phyloP scores from a whole-genome alignment of 2,797 vertebrate genomes.

The Periparus ater region DNA sequence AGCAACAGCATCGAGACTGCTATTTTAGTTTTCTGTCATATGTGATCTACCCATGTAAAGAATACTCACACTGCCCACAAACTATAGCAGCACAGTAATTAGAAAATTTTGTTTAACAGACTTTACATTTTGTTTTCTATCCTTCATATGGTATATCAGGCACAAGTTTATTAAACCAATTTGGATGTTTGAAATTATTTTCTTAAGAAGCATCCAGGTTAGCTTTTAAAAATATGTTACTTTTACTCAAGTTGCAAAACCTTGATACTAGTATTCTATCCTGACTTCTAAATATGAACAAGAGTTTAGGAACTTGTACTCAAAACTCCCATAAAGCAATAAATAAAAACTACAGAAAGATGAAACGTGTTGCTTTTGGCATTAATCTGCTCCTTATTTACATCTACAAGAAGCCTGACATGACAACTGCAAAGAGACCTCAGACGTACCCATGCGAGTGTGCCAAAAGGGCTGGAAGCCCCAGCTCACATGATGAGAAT shows the following conservation, averaged over 20 bases:
- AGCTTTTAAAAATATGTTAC: neutral
- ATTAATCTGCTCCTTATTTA: conserved; percentile 30
- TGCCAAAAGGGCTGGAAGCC: conserved; percentile 80
- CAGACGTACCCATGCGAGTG: conserved; percentile 70
- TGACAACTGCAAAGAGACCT: conserved; percentile 50
- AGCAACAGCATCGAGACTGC: neutral
- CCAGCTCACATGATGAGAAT: conserved; percentile 82
- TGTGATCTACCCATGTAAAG: neutral
- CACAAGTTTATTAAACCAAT: neutral
- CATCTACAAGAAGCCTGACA: conserved; percentile 62
- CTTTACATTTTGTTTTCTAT: neutral
- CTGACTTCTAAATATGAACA: neutral
- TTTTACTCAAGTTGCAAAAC: neutral
- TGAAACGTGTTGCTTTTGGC: conserved; percentile 74
- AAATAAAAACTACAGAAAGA: conserved; percentile 54
- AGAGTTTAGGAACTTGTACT: neutral
- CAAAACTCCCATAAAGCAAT: conserved; percentile 54
- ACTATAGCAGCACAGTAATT: neutral
- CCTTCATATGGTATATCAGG: neutral
- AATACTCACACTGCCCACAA: neutral
- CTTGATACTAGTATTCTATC: neutral
- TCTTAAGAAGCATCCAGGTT: neutral
- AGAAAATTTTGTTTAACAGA: neutral
- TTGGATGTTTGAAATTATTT: neutral
- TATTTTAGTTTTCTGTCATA: neutral